Base-by-base conservation (phyloP, 2,888 invertebrate species). In the Chalcosyrphus nemorum region DNA sequence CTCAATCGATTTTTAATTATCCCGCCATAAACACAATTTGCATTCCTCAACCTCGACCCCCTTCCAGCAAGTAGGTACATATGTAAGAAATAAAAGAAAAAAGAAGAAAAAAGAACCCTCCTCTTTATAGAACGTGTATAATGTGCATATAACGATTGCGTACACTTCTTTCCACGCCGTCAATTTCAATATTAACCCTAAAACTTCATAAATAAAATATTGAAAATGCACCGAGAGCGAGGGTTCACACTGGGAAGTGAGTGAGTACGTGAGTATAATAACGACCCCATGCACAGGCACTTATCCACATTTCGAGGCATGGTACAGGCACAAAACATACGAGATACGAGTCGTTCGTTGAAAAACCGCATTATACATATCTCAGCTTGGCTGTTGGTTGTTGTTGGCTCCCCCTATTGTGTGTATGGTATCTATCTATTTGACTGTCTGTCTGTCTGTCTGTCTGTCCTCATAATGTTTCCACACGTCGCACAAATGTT, bases 141-240 rank as follows among this genome's bases (percentile, higher is more conserved):
- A 19, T 11, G 17, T 35, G 54, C 50, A 57, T 32, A 38, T 32
- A 38, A 43, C 27, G 63, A 63, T 41, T 66, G 65, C 38, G 75
- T 75, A 76, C n/a, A n/a, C 76, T 68, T 54, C 61, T 41, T 61
- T 68, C 76, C 52, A 54, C 76, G 45, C 76, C 68, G 76, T 76
- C 76, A 68, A 47, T 76, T 76, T 54, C 76, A 76, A 68, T 76
- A 68, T 76, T 68, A 76, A 76, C 76, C 59, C 68, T 68, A 68
- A 68, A 76, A 76, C 52, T 68, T 68, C 54, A 76, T 76, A 68
- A 68, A 68, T 76, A 76, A 68, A 68, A 76, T 76, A 76, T 68
- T 59, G 54, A 61, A 61, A 68, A 52, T 76, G 76, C 59, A 68
- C 50, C 61, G 27, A 52, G 47, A 27, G 52, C 3, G 52, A 63